Evolutionary conservation across 2,797 vertebrate genomes (phyloP).

Genomic region (Yasuhikotakia modesta): DNA sequence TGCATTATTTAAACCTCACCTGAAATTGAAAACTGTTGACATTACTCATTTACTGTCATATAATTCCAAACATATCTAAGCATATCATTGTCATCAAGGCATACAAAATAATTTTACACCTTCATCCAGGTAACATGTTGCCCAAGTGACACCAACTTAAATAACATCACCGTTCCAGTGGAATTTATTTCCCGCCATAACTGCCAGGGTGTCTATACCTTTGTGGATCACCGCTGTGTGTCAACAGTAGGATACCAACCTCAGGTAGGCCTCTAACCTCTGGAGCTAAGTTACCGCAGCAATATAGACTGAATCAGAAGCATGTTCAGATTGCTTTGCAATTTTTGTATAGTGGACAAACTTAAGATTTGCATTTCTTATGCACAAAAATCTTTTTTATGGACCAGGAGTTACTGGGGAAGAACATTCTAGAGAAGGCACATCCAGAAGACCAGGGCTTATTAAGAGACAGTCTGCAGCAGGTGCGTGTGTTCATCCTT

Average conservation of each 20-base stretch:
- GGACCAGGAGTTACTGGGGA: constrained; percentile 90
- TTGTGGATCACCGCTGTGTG: constrained; percentile 92
- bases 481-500: constrained; percentile 76
- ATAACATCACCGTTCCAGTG: constrained; percentile 84
- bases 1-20: not conserved
- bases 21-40: not conserved
- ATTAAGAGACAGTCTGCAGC: constrained; percentile 93
- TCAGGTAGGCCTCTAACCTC: constrained; percentile 75
- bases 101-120: not conserved
- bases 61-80: too few relatives aligned
- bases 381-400: too few relatives aligned
- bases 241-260: constrained; percentile 92
- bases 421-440: constrained; percentile 90
- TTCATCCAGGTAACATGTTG: constrained; percentile 88
- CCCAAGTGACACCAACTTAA: constrained; percentile 85
- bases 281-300: not conserved
- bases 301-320: too few relatives aligned
- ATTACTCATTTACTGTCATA: too few relatives aligned
- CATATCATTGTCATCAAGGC: too few relatives aligned
- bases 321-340: not conserved
- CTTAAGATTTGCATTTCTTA: too few relatives aligned
- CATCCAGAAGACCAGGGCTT: constrained; percentile 93
- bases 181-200: constrained; percentile 98
- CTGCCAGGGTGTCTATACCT: constrained; percentile 90
- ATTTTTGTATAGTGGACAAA: not conserved